Evolutionary conservation across 2,113 vertebrate genomes (phyloP).

Genomic region (Penelope pileata): DNA sequence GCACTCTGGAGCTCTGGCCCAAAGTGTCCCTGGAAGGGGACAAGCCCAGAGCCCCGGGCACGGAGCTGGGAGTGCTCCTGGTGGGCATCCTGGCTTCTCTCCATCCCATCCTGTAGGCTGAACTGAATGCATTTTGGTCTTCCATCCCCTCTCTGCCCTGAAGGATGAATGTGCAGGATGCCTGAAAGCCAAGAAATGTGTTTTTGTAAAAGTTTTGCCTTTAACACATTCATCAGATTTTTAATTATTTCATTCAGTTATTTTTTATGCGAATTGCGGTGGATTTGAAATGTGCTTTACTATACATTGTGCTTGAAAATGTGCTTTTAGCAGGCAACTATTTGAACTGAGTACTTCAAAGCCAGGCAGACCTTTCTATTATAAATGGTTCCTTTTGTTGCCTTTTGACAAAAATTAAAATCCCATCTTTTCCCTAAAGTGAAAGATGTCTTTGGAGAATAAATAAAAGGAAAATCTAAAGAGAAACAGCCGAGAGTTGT

Average conservation of each 20-base stretch:
- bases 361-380: not conserved
- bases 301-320: not conserved
- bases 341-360: slow-evolving; percentile 45
- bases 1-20: not conserved
- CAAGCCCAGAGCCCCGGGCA: not conserved
- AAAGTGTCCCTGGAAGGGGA: not conserved
- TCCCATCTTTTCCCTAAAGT: slow-evolving; percentile 13
- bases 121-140: not conserved
- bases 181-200: not conserved
- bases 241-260: not conserved
- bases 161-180: not conserved
- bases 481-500: slow-evolving; percentile 28
- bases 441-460: slow-evolving; percentile 42
- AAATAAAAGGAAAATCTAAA: slow-evolving; percentile 34
- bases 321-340: not conserved
- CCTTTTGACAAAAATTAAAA: slow-evolving; percentile 60
- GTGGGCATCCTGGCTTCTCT: not conserved
- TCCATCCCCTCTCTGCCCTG: not conserved
- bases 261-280: not conserved
- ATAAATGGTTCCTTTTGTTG: slow-evolving; percentile 53
- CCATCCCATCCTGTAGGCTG: fast-evolving
- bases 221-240: not conserved
- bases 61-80: not conserved
- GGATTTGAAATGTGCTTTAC: not conserved
- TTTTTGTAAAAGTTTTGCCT: not conserved